phyloP scores from a whole-genome alignment of 2,888 invertebrate genomes.

The Dolichomitus sp. region DNA sequence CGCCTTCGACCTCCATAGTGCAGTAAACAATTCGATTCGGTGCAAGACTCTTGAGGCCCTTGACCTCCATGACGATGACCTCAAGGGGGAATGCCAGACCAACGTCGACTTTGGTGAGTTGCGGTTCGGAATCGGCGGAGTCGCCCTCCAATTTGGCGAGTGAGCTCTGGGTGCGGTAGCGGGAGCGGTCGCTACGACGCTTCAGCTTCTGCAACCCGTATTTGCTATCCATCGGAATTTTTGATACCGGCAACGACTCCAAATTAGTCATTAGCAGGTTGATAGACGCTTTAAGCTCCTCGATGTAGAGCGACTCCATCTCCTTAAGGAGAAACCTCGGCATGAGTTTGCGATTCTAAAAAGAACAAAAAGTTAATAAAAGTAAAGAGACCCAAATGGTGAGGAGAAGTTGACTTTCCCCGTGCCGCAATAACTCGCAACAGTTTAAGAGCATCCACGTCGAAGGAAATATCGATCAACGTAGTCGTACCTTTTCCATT shows the following conservation, averaged over 20 bases:
- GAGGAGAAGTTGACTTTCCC: too few species aligned
- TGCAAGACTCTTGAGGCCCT: constrained; percentile 98
- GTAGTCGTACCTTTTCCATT: constrained; percentile 94
- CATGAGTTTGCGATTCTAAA: constrained; percentile 97
- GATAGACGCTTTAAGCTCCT: constrained; percentile 99
- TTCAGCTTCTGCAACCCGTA: constrained; percentile 99
- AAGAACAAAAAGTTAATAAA: constrained; percentile 11
- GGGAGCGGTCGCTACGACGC: constrained; percentile 88
- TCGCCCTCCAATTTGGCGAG: constrained; percentile 97
- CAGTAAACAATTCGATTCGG: constrained; percentile 99
- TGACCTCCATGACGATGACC: constrained; percentile 99
- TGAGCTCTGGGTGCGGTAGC: constrained; percentile 93
- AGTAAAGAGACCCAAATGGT: too few species aligned
- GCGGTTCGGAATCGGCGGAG: constrained; percentile 97
- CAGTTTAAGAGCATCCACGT: background rate
- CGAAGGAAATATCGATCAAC: background rate
- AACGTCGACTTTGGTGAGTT: constrained; percentile 99
- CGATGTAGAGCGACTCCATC: constrained; percentile 99
- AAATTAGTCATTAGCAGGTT: constrained; percentile 99
- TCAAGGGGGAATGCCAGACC: constrained; percentile 98
- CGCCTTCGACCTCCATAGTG: constrained; percentile 99
- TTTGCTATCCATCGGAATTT: constrained; percentile 98
- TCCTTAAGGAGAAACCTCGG: constrained; percentile 99
- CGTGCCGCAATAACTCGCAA: background rate
- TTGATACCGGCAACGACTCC: constrained; percentile 99